phyloP scores from a whole-genome alignment of 2,888 invertebrate genomes.

The Drosophila pseudotakahashii region DNA sequence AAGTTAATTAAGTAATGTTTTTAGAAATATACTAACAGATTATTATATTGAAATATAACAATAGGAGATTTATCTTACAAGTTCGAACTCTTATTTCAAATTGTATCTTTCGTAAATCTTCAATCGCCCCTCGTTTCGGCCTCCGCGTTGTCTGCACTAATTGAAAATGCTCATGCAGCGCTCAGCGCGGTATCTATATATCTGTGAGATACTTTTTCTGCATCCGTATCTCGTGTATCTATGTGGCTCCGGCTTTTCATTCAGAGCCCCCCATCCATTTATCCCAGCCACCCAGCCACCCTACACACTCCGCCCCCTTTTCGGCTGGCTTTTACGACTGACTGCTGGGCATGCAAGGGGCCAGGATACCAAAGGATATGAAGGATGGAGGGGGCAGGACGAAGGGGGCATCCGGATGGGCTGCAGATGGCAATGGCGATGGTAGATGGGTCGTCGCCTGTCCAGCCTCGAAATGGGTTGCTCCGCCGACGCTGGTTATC shows the following conservation, averaged over 20 bases:
- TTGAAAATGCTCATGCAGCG: constrained; percentile 52
- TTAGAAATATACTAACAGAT: too few relatives aligned
- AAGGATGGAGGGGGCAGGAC: neutral
- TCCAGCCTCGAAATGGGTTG: constrained; percentile 44
- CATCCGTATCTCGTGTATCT: constrained; percentile 51
- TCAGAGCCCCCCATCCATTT: constrained; percentile 8
- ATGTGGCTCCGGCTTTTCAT: constrained; percentile 45
- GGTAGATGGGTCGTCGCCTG: constrained; percentile 42
- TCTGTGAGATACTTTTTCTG: constrained; percentile 52
- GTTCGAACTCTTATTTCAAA: too few relatives aligned
- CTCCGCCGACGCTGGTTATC: constrained; percentile 28
- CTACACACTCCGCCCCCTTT: neutral
- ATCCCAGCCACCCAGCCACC: neutral
- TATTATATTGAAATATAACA: too few relatives aligned
- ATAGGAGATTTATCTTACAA: too few relatives aligned
- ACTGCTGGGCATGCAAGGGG: constrained; percentile 48
- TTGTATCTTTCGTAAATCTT: neutral
- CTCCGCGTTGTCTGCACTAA: constrained; percentile 41
- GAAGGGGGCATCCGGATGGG: constrained; percentile 1
- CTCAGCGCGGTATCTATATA: constrained; percentile 47
- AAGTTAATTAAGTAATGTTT: too few relatives aligned
- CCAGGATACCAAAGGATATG: constrained; percentile 3
- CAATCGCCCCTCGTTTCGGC: constrained; percentile 8
- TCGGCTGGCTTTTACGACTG: constrained; percentile 43
- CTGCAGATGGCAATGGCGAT: constrained; percentile 16